phyloP scores from a whole-genome alignment of 1,140 invertebrate genomes.

The Hetaerina americana region DNA sequence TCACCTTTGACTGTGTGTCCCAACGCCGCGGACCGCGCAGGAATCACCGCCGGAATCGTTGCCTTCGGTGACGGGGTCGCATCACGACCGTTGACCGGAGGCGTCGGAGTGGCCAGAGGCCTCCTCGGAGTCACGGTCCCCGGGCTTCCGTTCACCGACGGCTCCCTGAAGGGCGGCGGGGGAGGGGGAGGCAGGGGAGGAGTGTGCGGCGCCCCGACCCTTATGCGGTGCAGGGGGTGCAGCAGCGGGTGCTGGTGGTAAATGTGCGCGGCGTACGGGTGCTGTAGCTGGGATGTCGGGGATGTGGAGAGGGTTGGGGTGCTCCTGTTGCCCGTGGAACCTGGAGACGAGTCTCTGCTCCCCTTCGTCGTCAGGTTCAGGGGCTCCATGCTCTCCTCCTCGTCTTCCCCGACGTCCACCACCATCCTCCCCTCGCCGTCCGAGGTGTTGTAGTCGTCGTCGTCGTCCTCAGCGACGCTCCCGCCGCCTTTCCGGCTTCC shows the following conservation, averaged over 20 bases:
- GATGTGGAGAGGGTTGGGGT: constrained; percentile 6
- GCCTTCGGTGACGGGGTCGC: constrained; percentile 6
- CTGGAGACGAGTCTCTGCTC: background rate
- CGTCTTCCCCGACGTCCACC: constrained; percentile 5
- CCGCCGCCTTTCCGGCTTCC: background rate
- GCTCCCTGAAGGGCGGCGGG: constrained; percentile 14
- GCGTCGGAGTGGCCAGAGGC: constrained; percentile 3
- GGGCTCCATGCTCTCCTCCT: constrained; percentile 16
- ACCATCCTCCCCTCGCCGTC: background rate
- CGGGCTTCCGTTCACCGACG: background rate
- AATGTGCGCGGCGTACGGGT: background rate
- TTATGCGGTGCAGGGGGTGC: background rate
- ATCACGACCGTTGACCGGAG: constrained; percentile 10
- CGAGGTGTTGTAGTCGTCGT: constrained; percentile 3
- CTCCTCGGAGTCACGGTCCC: background rate
- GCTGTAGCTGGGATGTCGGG: background rate
- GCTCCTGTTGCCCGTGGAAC: constrained; percentile 3
- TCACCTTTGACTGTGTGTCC: background rate
- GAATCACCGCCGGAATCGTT: background rate
- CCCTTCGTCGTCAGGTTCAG: constrained; percentile 21
- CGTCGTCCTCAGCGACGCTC: constrained; percentile 3
- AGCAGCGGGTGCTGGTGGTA: constrained; percentile 2
- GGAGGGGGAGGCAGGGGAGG: constrained; percentile 6
- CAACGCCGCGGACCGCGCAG: background rate
- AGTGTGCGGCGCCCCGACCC: background rate